phyloP scores from a whole-genome alignment of 2,797 vertebrate genomes.

The Poecile montanus region DNA sequence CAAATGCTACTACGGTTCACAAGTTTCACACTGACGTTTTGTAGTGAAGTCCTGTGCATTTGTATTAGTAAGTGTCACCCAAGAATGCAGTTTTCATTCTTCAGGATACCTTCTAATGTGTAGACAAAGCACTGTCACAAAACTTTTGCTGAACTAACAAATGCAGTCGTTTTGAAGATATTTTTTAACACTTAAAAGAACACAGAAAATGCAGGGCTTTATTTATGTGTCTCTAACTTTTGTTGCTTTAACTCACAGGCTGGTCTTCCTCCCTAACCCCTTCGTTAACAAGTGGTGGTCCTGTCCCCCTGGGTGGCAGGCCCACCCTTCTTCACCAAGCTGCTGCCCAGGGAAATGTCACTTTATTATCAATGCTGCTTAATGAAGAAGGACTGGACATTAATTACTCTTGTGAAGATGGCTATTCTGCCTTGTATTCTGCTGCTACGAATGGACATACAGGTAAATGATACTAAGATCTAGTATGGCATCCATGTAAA shows the following conservation, averaged over 20 bases:
- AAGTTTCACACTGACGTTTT: slow-evolving; percentile 13
- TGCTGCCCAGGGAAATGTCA: slow-evolving; percentile 99
- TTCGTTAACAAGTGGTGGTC: slow-evolving; percentile 92
- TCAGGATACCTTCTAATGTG: background rate
- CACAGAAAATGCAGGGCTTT: slow-evolving; percentile 24
- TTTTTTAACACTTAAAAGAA: background rate
- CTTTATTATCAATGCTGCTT: slow-evolving; percentile 99
- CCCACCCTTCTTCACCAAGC: slow-evolving; percentile 98
- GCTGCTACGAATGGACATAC: slow-evolving; percentile 96
- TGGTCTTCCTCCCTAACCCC: slow-evolving; percentile 98
- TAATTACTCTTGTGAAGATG: slow-evolving; percentile 85
- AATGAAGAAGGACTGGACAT: slow-evolving; percentile 94
- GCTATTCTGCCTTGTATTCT: slow-evolving; percentile 98
- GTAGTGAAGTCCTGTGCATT: background rate
- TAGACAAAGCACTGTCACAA: slow-evolving; percentile 13
- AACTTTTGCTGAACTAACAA: slow-evolving; percentile 52
- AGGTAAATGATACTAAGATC: slow-evolving; percentile 78
- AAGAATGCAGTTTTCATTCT: background rate
- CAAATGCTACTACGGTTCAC: background rate
- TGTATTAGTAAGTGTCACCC: slow-evolving; percentile 1
- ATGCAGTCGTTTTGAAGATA: slow-evolving; percentile 26
- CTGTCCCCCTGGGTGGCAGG: slow-evolving; percentile 99
- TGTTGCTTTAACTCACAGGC: slow-evolving; percentile 89
- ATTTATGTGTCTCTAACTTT: slow-evolving; percentile 70
- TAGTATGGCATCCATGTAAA: background rate